These are phyloP conservation scores for Trachelipus rathkii DNA, from an alignment of 1,140 invertebrate species.

Conservation along the genomic window DNA sequence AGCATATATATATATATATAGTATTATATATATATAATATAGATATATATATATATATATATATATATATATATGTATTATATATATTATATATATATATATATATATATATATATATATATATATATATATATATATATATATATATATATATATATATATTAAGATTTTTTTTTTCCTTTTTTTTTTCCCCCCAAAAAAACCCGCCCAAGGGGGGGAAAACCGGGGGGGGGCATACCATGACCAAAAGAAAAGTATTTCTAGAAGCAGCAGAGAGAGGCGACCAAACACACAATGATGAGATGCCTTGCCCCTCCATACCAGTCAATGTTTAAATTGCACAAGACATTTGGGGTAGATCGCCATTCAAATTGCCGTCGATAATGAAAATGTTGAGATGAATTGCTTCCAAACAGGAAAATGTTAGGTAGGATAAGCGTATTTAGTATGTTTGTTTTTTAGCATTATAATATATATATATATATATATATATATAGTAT, in stretches of 20 bases:
- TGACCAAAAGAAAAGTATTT: slow-evolving; percentile 54
- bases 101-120: too few relatives aligned
- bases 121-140: too few relatives aligned
- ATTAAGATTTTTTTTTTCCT: too few relatives aligned
- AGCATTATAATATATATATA: too few relatives aligned
- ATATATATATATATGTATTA: too few relatives aligned
- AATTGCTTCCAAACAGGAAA: slow-evolving; percentile 52
- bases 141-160: too few relatives aligned
- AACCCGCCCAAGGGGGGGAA: too few relatives aligned
- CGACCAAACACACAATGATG: slow-evolving; percentile 55
- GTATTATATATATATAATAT: too few relatives aligned
- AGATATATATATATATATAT: too few relatives aligned
- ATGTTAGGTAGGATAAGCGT: slow-evolving; percentile 51
- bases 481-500: neutral
- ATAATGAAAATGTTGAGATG: slow-evolving; percentile 55
- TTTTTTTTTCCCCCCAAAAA: too few relatives aligned
- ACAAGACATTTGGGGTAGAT: slow-evolving; percentile 58
- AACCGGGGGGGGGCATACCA: slow-evolving; percentile 49
- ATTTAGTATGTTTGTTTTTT: neutral
- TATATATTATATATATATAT: too few relatives aligned
- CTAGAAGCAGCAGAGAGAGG: slow-evolving; percentile 59
- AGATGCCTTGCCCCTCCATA: slow-evolving; percentile 52
- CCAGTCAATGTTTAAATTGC: slow-evolving; percentile 59
- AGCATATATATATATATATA: too few relatives aligned
- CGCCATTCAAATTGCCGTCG: slow-evolving; percentile 57